Percentiles rank a stretch among this genome's conserved stretches.
These are phyloP conservation scores for Eupithecia dodoneata DNA, from an alignment of 2,888 invertebrate genomes.

Conservation along the genomic window DNA sequence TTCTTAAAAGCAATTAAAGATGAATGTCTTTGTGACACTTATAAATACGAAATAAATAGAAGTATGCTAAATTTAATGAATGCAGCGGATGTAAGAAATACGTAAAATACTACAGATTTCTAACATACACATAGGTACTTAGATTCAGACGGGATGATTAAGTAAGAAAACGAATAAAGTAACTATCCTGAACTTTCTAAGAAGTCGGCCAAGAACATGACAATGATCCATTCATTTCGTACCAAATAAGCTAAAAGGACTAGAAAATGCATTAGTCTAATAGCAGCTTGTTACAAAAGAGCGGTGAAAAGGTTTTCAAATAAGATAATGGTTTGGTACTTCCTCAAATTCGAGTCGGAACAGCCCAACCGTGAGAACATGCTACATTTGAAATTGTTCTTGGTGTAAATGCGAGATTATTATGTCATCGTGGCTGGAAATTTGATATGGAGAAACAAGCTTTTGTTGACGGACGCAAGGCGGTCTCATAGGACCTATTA, in stretches of 20 bases:
- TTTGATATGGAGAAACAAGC: slow-evolving; percentile 32
- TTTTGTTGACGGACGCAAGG: background rate
- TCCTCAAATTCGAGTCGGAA: slow-evolving; percentile 77
- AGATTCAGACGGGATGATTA: background rate
- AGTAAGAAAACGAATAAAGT: background rate
- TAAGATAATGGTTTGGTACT: slow-evolving; percentile 75
- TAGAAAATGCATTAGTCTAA: slow-evolving; percentile 73
- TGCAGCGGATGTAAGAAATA: background rate
- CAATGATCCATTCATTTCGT: slow-evolving; percentile 62
- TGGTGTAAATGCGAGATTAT: slow-evolving; percentile 45
- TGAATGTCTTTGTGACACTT: background rate
- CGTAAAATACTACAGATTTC: background rate
- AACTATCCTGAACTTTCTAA: background rate
- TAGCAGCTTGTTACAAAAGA: slow-evolving; percentile 67
- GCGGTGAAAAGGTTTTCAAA: slow-evolving; percentile 56
- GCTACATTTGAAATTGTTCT: slow-evolving; percentile 45
- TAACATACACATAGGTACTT: background rate
- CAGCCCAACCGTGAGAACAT: slow-evolving; percentile 76
- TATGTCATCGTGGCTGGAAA: slow-evolving; percentile 37
- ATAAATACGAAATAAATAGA: background rate
- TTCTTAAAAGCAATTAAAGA: background rate
- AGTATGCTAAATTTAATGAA: background rate
- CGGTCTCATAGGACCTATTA: background rate
- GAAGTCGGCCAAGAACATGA: slow-evolving; percentile 25
- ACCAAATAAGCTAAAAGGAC: slow-evolving; percentile 70